Evolutionary conservation across 2,113 vertebrate genomes (phyloP).

Genomic region (Fukomys damarensis): DNA sequence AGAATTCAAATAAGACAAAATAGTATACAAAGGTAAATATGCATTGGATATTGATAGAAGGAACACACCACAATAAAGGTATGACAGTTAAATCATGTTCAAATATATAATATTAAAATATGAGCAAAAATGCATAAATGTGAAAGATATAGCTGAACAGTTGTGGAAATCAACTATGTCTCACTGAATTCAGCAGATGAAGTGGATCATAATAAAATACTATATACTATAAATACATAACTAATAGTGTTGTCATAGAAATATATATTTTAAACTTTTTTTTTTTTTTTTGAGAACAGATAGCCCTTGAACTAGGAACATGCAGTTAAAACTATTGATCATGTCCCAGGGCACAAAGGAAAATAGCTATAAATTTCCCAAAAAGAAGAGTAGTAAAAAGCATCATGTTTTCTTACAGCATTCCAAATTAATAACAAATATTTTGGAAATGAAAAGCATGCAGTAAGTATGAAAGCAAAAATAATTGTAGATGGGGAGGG

Average conservation of each 20-base stretch:
- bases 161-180: background rate
- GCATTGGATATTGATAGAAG: background rate
- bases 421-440: constrained; percentile 47
- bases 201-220: background rate
- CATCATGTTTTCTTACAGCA: background rate
- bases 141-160: background rate
- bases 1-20: background rate
- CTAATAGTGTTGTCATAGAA: background rate
- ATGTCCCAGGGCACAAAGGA: background rate
- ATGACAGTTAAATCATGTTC: constrained; percentile 18
- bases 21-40: background rate
- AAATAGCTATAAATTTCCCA: background rate
- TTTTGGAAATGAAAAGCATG: constrained; percentile 27
- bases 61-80: background rate
- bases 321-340: background rate
- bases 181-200: background rate
- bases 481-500: no score
- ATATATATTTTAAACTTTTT: background rate
- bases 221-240: background rate
- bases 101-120: background rate
- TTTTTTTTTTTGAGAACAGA: background rate
- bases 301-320: background rate
- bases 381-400: background rate
- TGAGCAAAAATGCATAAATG: background rate
- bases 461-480: constrained; percentile 22